phyloP scores from a whole-genome alignment of 2,888 invertebrate genomes.

The Nomada fabriciana region DNA sequence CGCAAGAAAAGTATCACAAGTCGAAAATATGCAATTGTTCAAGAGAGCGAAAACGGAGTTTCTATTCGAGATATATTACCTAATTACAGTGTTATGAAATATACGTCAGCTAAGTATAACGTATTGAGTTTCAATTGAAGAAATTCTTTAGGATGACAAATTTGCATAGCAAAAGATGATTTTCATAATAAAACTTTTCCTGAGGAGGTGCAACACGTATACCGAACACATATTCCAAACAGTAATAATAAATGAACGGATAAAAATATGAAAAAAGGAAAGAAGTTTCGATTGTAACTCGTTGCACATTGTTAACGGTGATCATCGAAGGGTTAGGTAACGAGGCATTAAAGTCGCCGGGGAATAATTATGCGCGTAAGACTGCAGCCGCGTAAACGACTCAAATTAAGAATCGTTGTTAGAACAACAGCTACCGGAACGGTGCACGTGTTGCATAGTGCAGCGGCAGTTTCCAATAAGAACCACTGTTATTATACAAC shows the following conservation, averaged over 20 bases:
- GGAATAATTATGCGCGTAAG: slow-evolving; percentile 6
- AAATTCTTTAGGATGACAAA: no score
- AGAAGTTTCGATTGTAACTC: background rate
- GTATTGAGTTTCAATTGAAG: no score
- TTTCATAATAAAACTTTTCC: no score
- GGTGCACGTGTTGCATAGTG: slow-evolving; percentile 17
- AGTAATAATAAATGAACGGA: background rate
- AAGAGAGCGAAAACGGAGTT: no score
- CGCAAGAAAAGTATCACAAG: no score
- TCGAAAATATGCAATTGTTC: no score
- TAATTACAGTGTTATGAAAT: no score
- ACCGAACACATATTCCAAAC: no score
- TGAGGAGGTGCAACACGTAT: no score
- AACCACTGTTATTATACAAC: slow-evolving; percentile 55
- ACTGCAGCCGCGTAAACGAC: background rate
- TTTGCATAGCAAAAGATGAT: no score
- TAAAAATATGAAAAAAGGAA: background rate
- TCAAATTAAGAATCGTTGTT: slow-evolving; percentile 24
- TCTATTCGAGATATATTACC: no score
- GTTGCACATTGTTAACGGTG: background rate
- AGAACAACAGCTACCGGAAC: slow-evolving; percentile 29
- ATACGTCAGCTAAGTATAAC: no score
- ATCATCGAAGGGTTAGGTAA: slow-evolving; percentile 16
- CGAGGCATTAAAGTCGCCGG: background rate
- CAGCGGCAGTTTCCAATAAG: slow-evolving; percentile 36